Base-by-base conservation (phyloP, 2,888 invertebrate genomes). In the Periphyllus acericola region DNA sequence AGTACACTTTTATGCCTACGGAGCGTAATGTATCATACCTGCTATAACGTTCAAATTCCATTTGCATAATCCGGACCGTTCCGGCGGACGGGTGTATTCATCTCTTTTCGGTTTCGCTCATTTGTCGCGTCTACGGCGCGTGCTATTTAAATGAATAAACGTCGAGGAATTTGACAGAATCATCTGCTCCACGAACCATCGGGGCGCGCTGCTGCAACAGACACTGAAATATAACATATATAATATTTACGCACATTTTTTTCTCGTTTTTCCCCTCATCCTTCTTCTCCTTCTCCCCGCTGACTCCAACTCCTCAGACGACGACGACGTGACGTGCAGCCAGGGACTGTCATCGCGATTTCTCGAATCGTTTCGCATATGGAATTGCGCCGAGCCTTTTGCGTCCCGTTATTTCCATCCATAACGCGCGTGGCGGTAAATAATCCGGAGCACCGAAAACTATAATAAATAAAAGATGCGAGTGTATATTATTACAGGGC, bases 331-430 rank as follows among this genome's bases (percentile, higher is more conserved):
- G n/a, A 36, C 36, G 40, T 46, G 19, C 68, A n/a, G n/a, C n/a
- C n/a, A 29, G 40, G 25, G n/a, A 19, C 83, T 55, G 83, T 74
- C 83, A 83, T 74, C 83, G 74, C 83, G 74, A 36, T 74, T 74
- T 36, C 52, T 74, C 74, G 74, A 74, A 74, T n/a, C 34, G 52
- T 55, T 14, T 74, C 83, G 36, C 83, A 46, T 11, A 14, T 14
- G 55, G 74, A 83, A 46, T 55, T 55, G 55, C 74, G 72, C 34
- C 83, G 29, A 46, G 25, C 55, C 74, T 68, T 81, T 14, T 68
- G 36, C 81, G 81, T 66, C 81, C 40, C 40, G 68, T 81, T 46
- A 81, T 81, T 11, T 9, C 19, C 40, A 9, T 68, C 32, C 60
- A 19, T 80, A 25, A 60, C 32, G 36, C 60, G n/a, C 71, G 32